Base-by-base conservation (phyloP, 2,113 vertebrate species). In the Psephotus haematonotus region DNA sequence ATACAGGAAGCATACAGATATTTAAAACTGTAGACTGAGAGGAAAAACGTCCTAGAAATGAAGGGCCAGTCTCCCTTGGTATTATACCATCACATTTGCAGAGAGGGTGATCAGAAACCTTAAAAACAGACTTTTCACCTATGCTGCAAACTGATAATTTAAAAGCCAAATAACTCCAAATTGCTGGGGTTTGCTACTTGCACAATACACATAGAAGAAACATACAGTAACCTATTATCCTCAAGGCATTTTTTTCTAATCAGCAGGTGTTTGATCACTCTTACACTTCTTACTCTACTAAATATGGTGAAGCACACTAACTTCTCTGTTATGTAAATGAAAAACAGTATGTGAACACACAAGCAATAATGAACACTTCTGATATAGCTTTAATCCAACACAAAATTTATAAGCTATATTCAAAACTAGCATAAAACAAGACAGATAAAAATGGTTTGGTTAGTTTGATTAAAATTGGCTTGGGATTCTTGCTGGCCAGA, bases 181-280 rank as follows among this genome's bases (percentile, higher is more conserved):
- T 37, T 91, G 13, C 11, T 69, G 15, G 1, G 0, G 0, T 43
- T 63, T 82, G 59, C 49, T 25, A 71, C 29, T 69, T 72, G 28
- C 43, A 47, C 10, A 79, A n/a, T 25, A 37, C 0, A 0, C 6
- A 0, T 4, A 44, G 13, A 64, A 79, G 16, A 72, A 79, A 64
- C 16, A 33, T 31, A 33, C 5, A 63, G 17, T 49, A 74, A 13
- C 3, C 5, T 69, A 13, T 14, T 62, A 14, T 55, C 31, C 71
- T 87, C 55, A 33, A 5, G 46, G 4, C 5, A 8, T 47, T 44
- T 79, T 81, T 81, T 87, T 80, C 23, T 88, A 67, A 70, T 47
- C 11, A 52, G 5, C 12, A 82, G 86, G 55, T 64, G 84, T 65
- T 91, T 86, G 27, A 82, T 76, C 23, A 29, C 12, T 3, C 4